Conservation (phyloP, 2,113 vertebrate species). For the Syngnathus floridae region DNA sequence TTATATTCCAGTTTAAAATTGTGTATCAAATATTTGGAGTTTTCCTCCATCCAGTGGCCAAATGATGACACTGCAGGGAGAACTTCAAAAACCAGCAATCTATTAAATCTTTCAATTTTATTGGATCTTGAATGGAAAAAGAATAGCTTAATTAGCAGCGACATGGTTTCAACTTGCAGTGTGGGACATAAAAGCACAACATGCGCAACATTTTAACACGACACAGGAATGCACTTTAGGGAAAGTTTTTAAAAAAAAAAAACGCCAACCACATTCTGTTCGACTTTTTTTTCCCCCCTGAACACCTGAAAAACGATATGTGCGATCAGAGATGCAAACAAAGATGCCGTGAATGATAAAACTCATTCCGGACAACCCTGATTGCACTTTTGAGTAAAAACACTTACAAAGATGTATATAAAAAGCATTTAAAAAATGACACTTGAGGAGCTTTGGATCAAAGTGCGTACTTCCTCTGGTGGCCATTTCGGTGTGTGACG, state of each 20-base stretch:
- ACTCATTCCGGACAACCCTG: constrained; percentile 51
- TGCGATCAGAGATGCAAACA: not conserved
- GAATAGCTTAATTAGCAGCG: constrained; percentile 48
- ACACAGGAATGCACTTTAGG: constrained; percentile 19
- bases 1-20: not conserved
- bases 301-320: not conserved
- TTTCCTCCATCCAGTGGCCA: constrained; percentile 58
- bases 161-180: constrained; percentile 40
- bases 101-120: not conserved
- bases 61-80: not conserved
- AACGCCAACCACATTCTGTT: not conserved
- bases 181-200: constrained; percentile 17
- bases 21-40: constrained; percentile 9
- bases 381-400: constrained; percentile 25
- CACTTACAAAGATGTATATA: constrained; percentile 22
- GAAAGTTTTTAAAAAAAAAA: constrained; percentile 2
- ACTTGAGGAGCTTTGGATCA: constrained; percentile 12
- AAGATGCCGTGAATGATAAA: constrained; percentile 56
- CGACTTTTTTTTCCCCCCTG: not conserved
- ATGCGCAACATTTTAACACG: constrained; percentile 5
- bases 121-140: constrained; percentile 30
- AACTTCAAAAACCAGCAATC: not conserved
- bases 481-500: not conserved
- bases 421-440: constrained; percentile 36
- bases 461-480: constrained; percentile 5